These are phyloP conservation scores for Microplitis demolitor DNA, from an alignment of 1,140 invertebrate species.

Conservation along the genomic window DNA sequence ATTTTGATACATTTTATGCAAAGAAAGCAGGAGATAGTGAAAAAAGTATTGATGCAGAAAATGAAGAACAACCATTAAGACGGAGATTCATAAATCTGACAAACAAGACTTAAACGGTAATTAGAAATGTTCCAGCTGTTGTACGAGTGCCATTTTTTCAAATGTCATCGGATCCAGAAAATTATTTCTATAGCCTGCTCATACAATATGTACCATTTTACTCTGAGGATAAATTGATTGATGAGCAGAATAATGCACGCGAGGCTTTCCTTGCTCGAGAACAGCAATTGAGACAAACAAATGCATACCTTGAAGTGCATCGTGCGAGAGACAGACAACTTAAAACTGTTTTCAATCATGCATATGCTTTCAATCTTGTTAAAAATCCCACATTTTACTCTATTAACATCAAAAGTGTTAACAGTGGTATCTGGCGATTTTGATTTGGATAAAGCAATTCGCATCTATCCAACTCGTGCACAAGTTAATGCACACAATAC, in stretches of 20 bases:
- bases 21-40: constrained; percentile 3
- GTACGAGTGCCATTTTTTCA: constrained; percentile 46
- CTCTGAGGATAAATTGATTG: constrained; percentile 40
- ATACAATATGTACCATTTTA: constrained; percentile 47
- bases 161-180: constrained; percentile 42
- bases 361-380: constrained; percentile 44
- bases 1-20: constrained; percentile 40
- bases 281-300: constrained; percentile 37
- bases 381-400: constrained; percentile 32
- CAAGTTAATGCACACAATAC: constrained; percentile 32
- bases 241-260: constrained; percentile 35
- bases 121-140: constrained; percentile 35
- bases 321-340: constrained; percentile 39
- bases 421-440: constrained; percentile 29
- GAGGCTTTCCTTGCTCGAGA: constrained; percentile 41
- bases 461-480: constrained; percentile 32
- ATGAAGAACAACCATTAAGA: not conserved
- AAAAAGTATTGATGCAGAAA: not conserved
- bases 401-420: constrained; percentile 26
- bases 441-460: constrained; percentile 28
- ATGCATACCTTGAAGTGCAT: constrained; percentile 36
- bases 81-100: constrained; percentile 27
- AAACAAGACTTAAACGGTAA: constrained; percentile 36
- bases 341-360: constrained; percentile 44
- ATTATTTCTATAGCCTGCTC: constrained; percentile 46